Evolutionary conservation across 2,113 vertebrate species (phyloP).

Genomic region (Pungitius pungitius): DNA sequence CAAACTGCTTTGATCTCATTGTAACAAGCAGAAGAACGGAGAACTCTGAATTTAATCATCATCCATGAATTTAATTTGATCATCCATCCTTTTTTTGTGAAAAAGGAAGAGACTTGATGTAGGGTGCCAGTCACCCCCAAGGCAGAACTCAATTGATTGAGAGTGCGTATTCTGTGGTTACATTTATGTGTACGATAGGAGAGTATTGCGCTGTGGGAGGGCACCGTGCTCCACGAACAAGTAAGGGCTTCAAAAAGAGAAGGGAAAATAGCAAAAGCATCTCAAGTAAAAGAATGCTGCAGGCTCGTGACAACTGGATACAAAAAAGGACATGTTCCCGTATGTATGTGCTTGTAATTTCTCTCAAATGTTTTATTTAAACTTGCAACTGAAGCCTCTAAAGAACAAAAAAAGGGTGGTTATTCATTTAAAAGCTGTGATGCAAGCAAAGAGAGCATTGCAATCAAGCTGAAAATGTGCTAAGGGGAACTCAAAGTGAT

Average conservation of each 20-base stretch:
- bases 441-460: background rate
- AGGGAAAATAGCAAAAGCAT: background rate
- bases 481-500: background rate
- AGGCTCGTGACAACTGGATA: background rate
- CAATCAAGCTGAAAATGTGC: slow-evolving; percentile 30
- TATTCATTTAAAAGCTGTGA: slow-evolving; percentile 52
- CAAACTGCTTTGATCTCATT: slow-evolving; percentile 65
- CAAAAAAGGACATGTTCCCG: background rate
- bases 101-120: slow-evolving; percentile 37
- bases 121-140: slow-evolving; percentile 16
- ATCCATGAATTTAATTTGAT: slow-evolving; percentile 62
- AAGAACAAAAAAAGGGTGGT: slow-evolving; percentile 19
- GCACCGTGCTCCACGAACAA: background rate
- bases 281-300: background rate
- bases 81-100: slow-evolving; percentile 34
- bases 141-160: slow-evolving; percentile 37
- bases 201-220: slow-evolving; percentile 1
- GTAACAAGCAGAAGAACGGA: slow-evolving; percentile 42
- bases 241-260: background rate
- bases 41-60: slow-evolving; percentile 52
- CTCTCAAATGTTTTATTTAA: slow-evolving; percentile 24
- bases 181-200: slow-evolving; percentile 33
- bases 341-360: background rate
- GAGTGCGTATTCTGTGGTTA: slow-evolving; percentile 42
- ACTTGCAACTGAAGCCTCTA: slow-evolving; percentile 9